phyloP scores from a whole-genome alignment of 1,140 invertebrate genomes.

The Asbolus verrucosus region DNA sequence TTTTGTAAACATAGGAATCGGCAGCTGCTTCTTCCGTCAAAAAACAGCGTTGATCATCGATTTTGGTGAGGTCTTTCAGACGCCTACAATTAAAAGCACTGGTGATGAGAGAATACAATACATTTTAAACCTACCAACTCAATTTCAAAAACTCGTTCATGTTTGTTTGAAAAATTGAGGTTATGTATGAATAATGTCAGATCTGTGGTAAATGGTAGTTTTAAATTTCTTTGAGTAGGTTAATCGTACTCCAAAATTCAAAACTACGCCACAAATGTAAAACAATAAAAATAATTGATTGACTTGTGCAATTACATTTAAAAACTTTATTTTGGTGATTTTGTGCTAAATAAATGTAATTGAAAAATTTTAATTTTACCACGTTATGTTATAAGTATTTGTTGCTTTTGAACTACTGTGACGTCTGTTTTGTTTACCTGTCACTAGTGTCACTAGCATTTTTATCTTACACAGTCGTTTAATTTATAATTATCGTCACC shows the following conservation, averaged over 20 bases:
- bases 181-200: not conserved
- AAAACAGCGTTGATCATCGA: constrained; percentile 38
- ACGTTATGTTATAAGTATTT: too few species aligned
- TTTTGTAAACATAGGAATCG: constrained; percentile 48
- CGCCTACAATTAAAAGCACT: constrained; percentile 38
- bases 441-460: too few species aligned
- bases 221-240: not conserved
- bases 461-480: too few species aligned
- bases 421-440: too few species aligned
- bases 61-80: constrained; percentile 9
- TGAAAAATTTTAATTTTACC: too few species aligned
- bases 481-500: constrained; percentile 4
- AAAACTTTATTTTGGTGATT: too few species aligned
- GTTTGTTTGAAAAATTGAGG: constrained; percentile 21
- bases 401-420: constrained; percentile 11
- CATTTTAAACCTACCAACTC: constrained; percentile 37
- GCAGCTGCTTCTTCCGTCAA: constrained; percentile 43
- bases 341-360: too few species aligned
- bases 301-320: too few species aligned
- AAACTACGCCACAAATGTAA: too few species aligned
- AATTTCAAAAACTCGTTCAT: constrained; percentile 53
- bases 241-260: not conserved
- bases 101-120: constrained; percentile 9
- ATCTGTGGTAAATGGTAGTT: not conserved
- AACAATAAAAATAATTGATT: too few species aligned